Evolutionary conservation across 1,140 invertebrate genomes (phyloP), one percentile per base, ranked within the genome.

Genomic region (Hycleus cichorii): DNA sequence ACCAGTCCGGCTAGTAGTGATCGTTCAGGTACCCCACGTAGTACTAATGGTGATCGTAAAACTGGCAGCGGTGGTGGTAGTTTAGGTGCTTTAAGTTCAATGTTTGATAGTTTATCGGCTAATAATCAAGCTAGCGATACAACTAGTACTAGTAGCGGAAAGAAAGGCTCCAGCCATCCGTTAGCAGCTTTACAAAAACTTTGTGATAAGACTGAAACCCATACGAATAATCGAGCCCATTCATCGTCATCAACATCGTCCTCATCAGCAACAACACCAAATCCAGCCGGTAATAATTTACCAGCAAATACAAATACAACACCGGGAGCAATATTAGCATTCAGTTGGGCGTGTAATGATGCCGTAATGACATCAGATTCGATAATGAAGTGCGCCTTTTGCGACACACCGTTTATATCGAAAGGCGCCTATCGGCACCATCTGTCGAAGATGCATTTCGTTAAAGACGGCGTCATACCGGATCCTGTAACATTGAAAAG

Each of bases 341-440:
- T 94, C 71, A 93, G 90, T 71, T 94, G 91, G 91, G 91, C 91
- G 8, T 93, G 91, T 74, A 93, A 92, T 70, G 91, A 94, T 70
- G 91, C 90, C 0, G 88, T 93, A 3, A 84, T 91, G 57, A 90
- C 88, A 1, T 82, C 84, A 2, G 88, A 91, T 65, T 90, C 90
- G 9, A 88, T 93, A 42, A 93, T 95, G 84, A 95, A 96, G 73
- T 97, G 95, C 77, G 91, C 93, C 12, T 92, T 95, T 66, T 98
- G 95, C 79, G 94, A 96, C 75, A 94, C 93, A 11, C 91, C 91
- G 7, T 97, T 97, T 73, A 91, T 94, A 51, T 96, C 94, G 2
- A 97, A 97, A 76, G 94, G 94, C 32, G 93, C 94, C 1, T 98
- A 97, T 75, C 84, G 95, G 64, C 94, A 97, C 75, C 95, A 98